These are phyloP conservation scores for Meiosimyza platycephala DNA, from an alignment of 2,888 invertebrate genomes.

Conservation along the genomic window DNA sequence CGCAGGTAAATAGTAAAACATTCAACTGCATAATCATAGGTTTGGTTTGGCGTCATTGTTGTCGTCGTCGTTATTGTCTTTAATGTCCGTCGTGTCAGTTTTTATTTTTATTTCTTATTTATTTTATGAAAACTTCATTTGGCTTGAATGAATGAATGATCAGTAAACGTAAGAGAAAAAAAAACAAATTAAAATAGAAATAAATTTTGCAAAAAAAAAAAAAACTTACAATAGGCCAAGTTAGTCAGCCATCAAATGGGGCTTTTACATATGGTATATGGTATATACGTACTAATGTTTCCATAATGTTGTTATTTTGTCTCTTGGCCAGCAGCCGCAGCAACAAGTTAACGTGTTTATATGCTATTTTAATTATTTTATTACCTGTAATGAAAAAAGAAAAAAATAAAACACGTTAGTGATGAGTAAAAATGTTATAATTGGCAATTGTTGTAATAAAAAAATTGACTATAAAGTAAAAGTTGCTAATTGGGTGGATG, in stretches of 20 bases:
- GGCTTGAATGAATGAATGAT: too few relatives aligned
- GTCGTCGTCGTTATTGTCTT: too few relatives aligned
- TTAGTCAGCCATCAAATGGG: background rate
- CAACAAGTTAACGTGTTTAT: conserved; percentile 1
- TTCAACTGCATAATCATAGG: too few relatives aligned
- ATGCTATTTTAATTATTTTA: conserved; percentile 21
- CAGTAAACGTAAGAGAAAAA: too few relatives aligned
- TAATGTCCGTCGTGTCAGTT: too few relatives aligned
- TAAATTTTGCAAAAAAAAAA: too few relatives aligned
- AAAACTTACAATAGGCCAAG: too few relatives aligned
- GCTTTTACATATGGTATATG: background rate
- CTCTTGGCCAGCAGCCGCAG: background rate
- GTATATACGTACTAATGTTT: background rate
- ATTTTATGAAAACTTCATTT: too few relatives aligned
- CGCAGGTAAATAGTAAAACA: too few relatives aligned
- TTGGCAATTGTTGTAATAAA: conserved; percentile 5
- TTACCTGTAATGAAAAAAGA: conserved; percentile 32
- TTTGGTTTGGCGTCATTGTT: too few relatives aligned
- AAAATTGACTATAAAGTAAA: conserved; percentile 14
- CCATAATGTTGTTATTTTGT: background rate
- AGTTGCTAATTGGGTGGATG: conserved; percentile 3
- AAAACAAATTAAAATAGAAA: too few relatives aligned
- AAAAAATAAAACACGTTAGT: conserved; percentile 13
- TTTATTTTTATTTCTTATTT: too few relatives aligned
- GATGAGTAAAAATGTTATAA: conserved; percentile 7